Base-by-base conservation (phyloP, 2,888 invertebrate species). In the Lomographa bimaculata region DNA sequence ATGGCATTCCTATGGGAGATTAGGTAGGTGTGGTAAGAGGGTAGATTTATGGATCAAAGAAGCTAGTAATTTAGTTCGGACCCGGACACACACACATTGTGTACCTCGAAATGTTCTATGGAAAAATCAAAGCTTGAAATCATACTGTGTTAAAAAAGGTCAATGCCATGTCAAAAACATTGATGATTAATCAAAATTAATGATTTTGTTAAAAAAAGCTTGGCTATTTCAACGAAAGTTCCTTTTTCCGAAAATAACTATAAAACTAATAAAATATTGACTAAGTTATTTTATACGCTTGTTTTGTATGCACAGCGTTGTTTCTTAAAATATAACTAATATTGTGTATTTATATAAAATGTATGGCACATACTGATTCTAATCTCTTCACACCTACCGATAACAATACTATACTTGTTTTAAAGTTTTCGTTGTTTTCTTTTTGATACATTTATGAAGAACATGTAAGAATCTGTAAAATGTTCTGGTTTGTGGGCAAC, bases 71-170 rank as follows among this genome's bases (percentile, higher is more conserved):
- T n/a, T n/a, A n/a, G n/a, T n/a, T n/a, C n/a, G n/a, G n/a, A 18
- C 17, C 14, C n/a, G 2, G 2, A 9, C 21, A 5, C 8, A 35
- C 34, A 7, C 26, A 26, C 21, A 30, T 26, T 30, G 23, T 30
- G 17, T 35, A 25, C 12, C 2, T 29, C 7, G 5, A 27, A 34
- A 12, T 42, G 36, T 32, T 42, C 30, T 23, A 30, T 38, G 23
- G 6, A 26, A 17, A 26, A 20, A 24, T 14, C 11, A 12, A 20
- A 11, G 29, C 19, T 11, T 33, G 23, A 12, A 28, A 14, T 28
- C 33, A 40, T 40, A 40, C 34, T 33, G 33, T 23, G 23, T 18
- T 7, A 61, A 60, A 64, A 64, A 57, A 58, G 58, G 49, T 49
- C 11, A 14, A 9, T 17, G 10, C 3, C 2, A 14, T 14, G 4